phyloP scores from a whole-genome alignment of 2,797 vertebrate genomes.

The Simalia tracyae region DNA sequence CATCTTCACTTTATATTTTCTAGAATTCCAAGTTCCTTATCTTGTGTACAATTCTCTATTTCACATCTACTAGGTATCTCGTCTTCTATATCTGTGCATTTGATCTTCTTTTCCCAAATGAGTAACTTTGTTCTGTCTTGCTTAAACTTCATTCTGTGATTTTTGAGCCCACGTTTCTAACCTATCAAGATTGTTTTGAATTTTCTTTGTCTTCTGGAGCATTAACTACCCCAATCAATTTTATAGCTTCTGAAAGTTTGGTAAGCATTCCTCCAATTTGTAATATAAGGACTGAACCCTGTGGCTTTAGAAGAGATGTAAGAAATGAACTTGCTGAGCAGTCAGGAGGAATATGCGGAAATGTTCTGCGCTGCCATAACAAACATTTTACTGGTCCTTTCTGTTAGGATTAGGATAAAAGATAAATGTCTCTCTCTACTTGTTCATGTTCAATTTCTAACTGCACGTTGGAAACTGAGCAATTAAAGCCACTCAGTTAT shows the following conservation, averaged over 20 bases:
- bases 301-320: background rate
- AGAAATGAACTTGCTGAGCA: background rate
- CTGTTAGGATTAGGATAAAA: background rate
- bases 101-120: too few species aligned
- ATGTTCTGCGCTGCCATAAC: background rate
- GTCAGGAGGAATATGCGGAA: background rate
- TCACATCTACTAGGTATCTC: background rate
- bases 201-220: background rate
- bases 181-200: background rate
- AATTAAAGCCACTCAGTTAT: background rate
- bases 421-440: background rate
- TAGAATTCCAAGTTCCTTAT: background rate
- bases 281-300: background rate
- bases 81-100: background rate
- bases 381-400: background rate
- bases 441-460: conserved; percentile 1
- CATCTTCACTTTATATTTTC: background rate
- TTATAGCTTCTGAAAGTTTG: background rate
- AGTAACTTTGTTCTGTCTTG: background rate
- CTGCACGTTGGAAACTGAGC: background rate
- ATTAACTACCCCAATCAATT: background rate
- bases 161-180: background rate
- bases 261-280: background rate
- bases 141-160: background rate
- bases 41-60: background rate